These are phyloP conservation scores for Phymastichus coffea DNA, from an alignment of 1,140 invertebrate genomes.

Conservation along the genomic window DNA sequence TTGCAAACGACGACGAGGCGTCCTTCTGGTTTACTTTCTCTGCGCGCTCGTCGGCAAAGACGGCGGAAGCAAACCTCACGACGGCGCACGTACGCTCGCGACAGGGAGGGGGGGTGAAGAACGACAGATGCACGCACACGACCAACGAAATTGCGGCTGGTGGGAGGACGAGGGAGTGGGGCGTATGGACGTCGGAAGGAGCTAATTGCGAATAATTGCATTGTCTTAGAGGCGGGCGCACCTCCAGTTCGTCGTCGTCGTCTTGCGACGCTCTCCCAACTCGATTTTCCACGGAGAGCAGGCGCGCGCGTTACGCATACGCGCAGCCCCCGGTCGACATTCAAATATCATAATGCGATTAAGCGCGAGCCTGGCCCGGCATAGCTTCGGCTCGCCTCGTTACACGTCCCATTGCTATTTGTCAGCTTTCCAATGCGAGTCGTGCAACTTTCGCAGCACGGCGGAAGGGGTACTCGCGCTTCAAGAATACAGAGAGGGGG, in stretches of 20 bases:
- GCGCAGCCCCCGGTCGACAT: conserved; percentile 4
- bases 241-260: background rate
- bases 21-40: too few relatives aligned
- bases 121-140: background rate
- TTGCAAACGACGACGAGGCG: too few relatives aligned
- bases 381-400: too few relatives aligned
- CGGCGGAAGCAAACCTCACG: too few relatives aligned
- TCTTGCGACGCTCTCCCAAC: background rate
- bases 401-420: conserved; percentile 23
- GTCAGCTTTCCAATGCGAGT: conserved; percentile 19
- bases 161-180: too few relatives aligned
- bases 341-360: too few relatives aligned
- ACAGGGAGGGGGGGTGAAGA: background rate
- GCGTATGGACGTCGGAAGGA: too few relatives aligned
- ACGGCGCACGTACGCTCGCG: too few relatives aligned
- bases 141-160: background rate
- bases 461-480: conserved; percentile 20
- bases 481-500: conserved; percentile 12
- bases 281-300: background rate
- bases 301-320: conserved; percentile 15
- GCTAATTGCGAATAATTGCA: conserved; percentile 60
- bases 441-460: conserved; percentile 18
- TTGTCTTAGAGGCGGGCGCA: conserved; percentile 51
- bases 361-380: too few relatives aligned
- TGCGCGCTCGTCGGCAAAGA: too few relatives aligned